phyloP scores from a whole-genome alignment of 2,113 vertebrate species.

The Paramormyrops kingsleyae region DNA sequence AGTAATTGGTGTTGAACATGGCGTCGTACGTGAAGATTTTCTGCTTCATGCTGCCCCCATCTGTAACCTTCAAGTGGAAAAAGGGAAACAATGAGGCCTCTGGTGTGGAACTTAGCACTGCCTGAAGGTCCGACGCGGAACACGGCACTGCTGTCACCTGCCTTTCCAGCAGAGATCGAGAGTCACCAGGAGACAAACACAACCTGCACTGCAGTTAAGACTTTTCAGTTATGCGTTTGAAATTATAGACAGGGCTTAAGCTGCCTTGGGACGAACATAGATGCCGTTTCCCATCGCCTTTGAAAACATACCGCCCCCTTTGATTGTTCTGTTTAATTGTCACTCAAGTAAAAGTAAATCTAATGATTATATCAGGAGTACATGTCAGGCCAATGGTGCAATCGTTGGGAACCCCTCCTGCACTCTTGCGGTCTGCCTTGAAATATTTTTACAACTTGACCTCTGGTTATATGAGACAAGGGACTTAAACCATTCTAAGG shows the following conservation, averaged over 20 bases:
- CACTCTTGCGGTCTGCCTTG: background rate
- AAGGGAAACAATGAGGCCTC: background rate
- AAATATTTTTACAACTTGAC: background rate
- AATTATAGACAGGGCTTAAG: background rate
- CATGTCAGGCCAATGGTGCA: background rate
- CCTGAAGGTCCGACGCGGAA: background rate
- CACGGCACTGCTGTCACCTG: background rate
- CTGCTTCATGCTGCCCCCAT: conserved; percentile 80
- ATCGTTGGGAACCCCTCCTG: background rate
- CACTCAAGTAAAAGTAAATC: background rate
- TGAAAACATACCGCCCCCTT: background rate
- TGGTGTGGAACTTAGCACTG: background rate
- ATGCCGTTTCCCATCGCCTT: background rate
- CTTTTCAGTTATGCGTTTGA: background rate
- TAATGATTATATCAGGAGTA: background rate
- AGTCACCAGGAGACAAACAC: background rate
- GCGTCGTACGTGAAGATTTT: conserved; percentile 92
- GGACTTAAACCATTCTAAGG: background rate
- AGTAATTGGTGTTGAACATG: conserved; percentile 85
- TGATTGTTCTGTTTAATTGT: background rate
- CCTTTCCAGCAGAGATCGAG: background rate
- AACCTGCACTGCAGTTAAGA: background rate
- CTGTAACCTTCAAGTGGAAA: conserved; percentile 62
- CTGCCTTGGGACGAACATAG: background rate
- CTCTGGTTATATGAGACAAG: background rate